Evolutionary conservation across 2,888 invertebrate genomes (phyloP).

Genomic region (Acronicta alni): DNA sequence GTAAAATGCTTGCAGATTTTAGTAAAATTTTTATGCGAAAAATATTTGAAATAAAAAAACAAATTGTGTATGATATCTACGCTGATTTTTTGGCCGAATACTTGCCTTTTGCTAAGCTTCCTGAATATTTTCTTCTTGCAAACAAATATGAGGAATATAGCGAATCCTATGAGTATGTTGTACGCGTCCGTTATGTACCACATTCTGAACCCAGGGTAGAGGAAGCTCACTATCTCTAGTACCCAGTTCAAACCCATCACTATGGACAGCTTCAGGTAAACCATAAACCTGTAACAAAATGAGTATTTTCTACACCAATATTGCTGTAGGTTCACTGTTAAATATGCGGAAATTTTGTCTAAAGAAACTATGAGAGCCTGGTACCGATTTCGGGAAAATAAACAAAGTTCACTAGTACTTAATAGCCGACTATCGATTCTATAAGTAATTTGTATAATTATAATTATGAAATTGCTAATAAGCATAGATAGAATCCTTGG

Average conservation of each 20-base stretch:
- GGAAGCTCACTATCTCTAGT: conserved; percentile 75
- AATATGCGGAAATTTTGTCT: too few relatives aligned
- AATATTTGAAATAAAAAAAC: too few relatives aligned
- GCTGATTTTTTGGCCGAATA: background rate
- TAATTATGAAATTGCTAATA: too few relatives aligned
- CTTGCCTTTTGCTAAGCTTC: conserved; percentile 71
- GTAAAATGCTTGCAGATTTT: too few relatives aligned
- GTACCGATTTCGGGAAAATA: too few relatives aligned
- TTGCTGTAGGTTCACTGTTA: background rate
- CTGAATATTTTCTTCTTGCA: conserved; percentile 75
- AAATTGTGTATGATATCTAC: background rate
- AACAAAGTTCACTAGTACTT: too few relatives aligned
- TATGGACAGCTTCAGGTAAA: conserved; percentile 80
- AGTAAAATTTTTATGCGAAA: too few relatives aligned
- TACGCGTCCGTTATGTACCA: conserved; percentile 76
- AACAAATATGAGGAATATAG: conserved; percentile 81
- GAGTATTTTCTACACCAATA: background rate
- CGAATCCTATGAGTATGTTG: conserved; percentile 77
- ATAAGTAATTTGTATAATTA: too few relatives aligned
- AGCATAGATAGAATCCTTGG: too few relatives aligned
- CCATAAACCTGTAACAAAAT: conserved; percentile 72
- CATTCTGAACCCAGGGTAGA: conserved; percentile 62
- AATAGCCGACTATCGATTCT: too few relatives aligned
- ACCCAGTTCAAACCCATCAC: conserved; percentile 85
- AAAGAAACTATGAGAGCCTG: too few relatives aligned